Evolutionary conservation across 2,113 vertebrate genomes (phyloP).

Genomic region (Raja brachyura): DNA sequence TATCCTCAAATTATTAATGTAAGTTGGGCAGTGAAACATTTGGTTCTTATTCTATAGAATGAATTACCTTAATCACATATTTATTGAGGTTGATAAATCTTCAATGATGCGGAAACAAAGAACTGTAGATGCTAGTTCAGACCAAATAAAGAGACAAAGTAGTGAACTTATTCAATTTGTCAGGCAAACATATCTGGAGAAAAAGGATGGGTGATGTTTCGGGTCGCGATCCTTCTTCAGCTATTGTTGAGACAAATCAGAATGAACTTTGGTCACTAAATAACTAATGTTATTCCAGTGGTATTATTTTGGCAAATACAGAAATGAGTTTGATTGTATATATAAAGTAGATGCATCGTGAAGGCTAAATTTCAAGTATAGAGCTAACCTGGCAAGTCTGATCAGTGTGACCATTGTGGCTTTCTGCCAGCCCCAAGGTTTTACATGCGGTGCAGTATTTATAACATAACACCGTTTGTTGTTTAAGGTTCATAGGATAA

Average conservation of each 20-base stretch:
- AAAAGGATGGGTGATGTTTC: too few relatives aligned
- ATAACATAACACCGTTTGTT: too few relatives aligned
- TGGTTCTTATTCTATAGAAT: not conserved
- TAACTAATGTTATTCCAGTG: not conserved
- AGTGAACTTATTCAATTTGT: too few relatives aligned
- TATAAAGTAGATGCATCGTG: not conserved
- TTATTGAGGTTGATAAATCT: not conserved
- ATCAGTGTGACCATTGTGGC: not conserved
- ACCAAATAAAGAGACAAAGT: too few relatives aligned
- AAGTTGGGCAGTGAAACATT: not conserved
- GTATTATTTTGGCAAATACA: not conserved
- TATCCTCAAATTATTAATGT: not conserved
- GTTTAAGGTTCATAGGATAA: too few relatives aligned
- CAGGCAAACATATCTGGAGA: too few relatives aligned
- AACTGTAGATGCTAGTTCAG: too few relatives aligned
- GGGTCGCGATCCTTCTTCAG: too few relatives aligned
- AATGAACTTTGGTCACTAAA: not conserved
- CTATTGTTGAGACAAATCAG: not conserved
- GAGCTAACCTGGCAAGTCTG: not conserved
- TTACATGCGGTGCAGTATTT: too few relatives aligned
- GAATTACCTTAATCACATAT: not conserved
- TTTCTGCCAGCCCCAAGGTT: too few relatives aligned
- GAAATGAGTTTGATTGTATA: not conserved
- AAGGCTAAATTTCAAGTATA: not conserved
- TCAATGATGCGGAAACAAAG: not conserved